Conservation (phyloP, 2,797 vertebrate genomes). For the Scomberomorus guttatus region DNA sequence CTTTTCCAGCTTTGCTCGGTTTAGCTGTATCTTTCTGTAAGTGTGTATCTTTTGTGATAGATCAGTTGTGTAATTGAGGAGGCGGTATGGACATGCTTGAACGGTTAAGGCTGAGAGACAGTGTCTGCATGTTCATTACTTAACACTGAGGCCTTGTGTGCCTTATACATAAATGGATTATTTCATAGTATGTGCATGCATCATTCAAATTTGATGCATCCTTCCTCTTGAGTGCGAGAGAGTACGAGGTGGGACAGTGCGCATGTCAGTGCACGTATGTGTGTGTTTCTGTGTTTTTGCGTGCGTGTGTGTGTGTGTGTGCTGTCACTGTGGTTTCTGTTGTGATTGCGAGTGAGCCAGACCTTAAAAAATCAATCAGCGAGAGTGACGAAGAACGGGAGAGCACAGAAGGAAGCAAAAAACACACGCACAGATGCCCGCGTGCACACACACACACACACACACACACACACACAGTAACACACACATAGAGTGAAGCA, state of each 20-base stretch:
- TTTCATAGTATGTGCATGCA: slow-evolving; percentile 45
- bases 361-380: slow-evolving; percentile 72
- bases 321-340: slow-evolving; percentile 34
- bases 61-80: slow-evolving; percentile 44
- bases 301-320: neutral
- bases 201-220: slow-evolving; percentile 58
- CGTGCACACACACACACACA: slow-evolving; percentile 25
- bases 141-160: slow-evolving; percentile 39
- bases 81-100: slow-evolving; percentile 14
- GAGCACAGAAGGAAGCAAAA: slow-evolving; percentile 32
- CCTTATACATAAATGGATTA: slow-evolving; percentile 55
- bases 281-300: neutral
- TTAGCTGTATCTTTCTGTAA: neutral
- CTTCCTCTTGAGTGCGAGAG: neutral
- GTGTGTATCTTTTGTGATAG: slow-evolving; percentile 13
- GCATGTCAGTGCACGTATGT: neutral
- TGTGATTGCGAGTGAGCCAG: slow-evolving; percentile 54
- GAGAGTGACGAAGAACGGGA: slow-evolving; percentile 69
- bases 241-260: neutral
- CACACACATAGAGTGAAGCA: neutral
- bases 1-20: neutral
- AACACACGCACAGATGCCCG: slow-evolving; percentile 22
- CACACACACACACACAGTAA: slow-evolving; percentile 16
- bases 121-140: slow-evolving; percentile 61
- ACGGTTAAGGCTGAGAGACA: slow-evolving; percentile 27